phyloP scores from a whole-genome alignment of 2,888 invertebrate genomes.

The Physocephala rufipes region DNA sequence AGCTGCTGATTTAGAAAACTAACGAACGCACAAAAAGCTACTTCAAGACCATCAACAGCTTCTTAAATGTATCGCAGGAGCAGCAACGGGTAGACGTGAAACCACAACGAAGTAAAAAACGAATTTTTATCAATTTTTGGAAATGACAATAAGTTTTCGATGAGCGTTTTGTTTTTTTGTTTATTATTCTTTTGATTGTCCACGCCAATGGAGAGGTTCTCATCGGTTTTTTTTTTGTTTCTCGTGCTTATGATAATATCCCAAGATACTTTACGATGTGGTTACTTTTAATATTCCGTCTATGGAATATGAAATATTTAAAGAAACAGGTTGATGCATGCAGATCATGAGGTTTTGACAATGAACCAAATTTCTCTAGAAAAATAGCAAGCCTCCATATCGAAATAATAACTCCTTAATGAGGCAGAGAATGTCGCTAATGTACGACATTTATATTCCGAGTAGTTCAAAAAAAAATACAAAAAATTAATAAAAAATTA shows the following conservation, averaged over 20 bases:
- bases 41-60: slow-evolving; percentile 13
- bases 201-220: neutral
- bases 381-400: slow-evolving; percentile 9
- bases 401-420: slow-evolving; percentile 15
- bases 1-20: neutral
- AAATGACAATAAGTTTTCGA: slow-evolving; percentile 19
- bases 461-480: neutral
- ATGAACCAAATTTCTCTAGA: slow-evolving; percentile 28
- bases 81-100: slow-evolving; percentile 12
- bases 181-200: too few species aligned
- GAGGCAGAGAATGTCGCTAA: slow-evolving; percentile 27
- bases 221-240: neutral
- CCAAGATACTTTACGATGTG: neutral
- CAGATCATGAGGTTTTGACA: slow-evolving; percentile 17
- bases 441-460: slow-evolving; percentile 29
- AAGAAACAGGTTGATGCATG: slow-evolving; percentile 61
- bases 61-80: neutral
- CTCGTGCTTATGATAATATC: neutral
- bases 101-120: slow-evolving; percentile 27
- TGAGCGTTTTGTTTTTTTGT: too few species aligned
- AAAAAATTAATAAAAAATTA: neutral
- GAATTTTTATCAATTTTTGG: slow-evolving; percentile 28
- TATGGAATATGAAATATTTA: slow-evolving; percentile 60
- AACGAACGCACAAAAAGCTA: neutral
- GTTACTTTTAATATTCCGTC: neutral